Evolutionary conservation across 2,888 invertebrate genomes (phyloP), one percentile per base, ranked within the genome.

Genomic region (Xylocampa areola): DNA sequence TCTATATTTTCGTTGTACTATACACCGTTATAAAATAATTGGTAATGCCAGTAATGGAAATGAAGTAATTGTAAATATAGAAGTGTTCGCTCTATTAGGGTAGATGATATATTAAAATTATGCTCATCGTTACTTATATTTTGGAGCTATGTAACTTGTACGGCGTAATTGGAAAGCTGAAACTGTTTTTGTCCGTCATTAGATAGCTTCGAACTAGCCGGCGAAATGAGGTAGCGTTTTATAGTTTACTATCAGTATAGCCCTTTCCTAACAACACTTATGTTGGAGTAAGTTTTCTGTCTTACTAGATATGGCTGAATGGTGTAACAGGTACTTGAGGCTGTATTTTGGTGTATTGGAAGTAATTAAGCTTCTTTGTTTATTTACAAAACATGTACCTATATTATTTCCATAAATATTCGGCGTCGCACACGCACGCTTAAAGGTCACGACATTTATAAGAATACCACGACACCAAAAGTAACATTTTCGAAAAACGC

Each of bases 11-110:
- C 54, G 43, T 54, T 36, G 40, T 69, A 51, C 52, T 70, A 48
- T 60, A 43, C 68, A 71, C 84, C 78, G 80, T 80, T 85, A 81
- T 35, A 49, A 76, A 49, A 76, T 78, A 79, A 80, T 79, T 70
- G 41, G 40, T 49, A 30, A 47, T 23, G 21, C 45, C 32, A 39
- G 48, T 77, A 75, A 74, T 77, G 63, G 66, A 62, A 64, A 51
- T 54, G 29, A 61, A 64, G 52, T 60, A 57, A 52, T 44, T 52
- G 36, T 52, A 51, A 54, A 52, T 60, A 48, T 62, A 69, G 33
- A 72, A 53, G 49, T 59, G 30, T 23, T 45, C 35, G 19, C 41
- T 53, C 40, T 55, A 63, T 60, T 63, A 61, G 37, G 30, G 30
- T 54, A 32, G n/a, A n/a, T n/a, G n/a, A n/a, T 27, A 27, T 27